Base-by-base conservation (phyloP, 2,888 invertebrate genomes). In the Pyrrhopygopsis socrates region DNA sequence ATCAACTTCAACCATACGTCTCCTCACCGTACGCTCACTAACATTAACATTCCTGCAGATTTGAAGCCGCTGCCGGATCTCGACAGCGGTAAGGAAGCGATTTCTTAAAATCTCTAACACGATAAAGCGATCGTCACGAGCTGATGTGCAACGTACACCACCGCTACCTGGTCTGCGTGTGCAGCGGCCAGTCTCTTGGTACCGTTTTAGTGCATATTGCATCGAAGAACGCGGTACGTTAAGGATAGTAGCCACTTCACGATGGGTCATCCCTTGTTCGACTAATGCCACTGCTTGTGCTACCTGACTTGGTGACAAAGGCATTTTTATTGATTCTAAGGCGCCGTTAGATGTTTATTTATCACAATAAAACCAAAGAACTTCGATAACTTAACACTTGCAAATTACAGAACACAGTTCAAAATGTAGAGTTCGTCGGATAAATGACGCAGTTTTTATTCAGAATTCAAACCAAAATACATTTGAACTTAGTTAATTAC, bases 1-100 rank as follows among this genome's bases (percentile, higher is more conserved):
- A 84, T 87, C 58, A n/a, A 60, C 76, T 81, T 85, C 89, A 81
- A 83, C 81, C 89, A 85, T 89, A 24, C 81, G 76, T 83, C 86
- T 86, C 82, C 87, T 87, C 30, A 87, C 65, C 58, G 86, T 87
- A 67, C 81, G 81, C 76, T 83, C 86, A 54, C 70, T 70, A 27
- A 70, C 70, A 24, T 70, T 70, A 3, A 41, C 18, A 45, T 24
- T 24, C 24, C 45, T 70, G 24, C 15, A 24, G 70, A 70, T 27
- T 45, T 70, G 70, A 70, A 24, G 70, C 45, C 70, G 70, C 27
- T 70, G 70, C n/a, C n/a, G 11, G 45, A 70, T 70, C 45, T 45
- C 45, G 24, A 70, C 50, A 8, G 50, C 77, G 2, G 77, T 65
- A n/a, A 34, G 78, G 58, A 54, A 67, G 50, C 70, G 68, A 78